Base-by-base conservation (phyloP, 2,888 invertebrate species). In the Homarus gammarus region DNA sequence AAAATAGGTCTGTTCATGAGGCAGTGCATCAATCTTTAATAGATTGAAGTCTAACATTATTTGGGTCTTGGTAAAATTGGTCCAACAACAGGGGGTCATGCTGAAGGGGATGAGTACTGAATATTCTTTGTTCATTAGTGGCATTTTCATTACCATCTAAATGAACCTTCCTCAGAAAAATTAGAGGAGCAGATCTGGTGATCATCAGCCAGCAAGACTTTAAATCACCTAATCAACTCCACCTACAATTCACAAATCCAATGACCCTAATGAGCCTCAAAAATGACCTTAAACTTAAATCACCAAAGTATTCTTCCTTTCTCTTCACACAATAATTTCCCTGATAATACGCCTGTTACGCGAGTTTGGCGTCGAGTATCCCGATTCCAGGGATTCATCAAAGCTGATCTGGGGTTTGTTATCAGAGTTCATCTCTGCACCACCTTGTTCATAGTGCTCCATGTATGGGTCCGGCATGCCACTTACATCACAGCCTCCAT, bases 401-500 rank as follows among this genome's bases (percentile, higher is more conserved):
- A 98, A 98, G 94, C 97, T 97, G 93, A 98, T 96, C 90, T 96
- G 96, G 51, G 97, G 97, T 94, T 97, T 97, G 93, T 97, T 96
- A 93, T 97, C 97, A 38, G 87, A 91, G 89, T 83, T 73, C 84
- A 88, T 87, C 27, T 61, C 70, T 22, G 83, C 78, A 56, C 90
- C 84, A 64, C 90, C 89, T 77, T 90, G 91, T 88, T 91, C 90
- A 78, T 92, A 92, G 83, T 92, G 92, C 93, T 96, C 97, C 95
- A 96, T 95, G 94, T 97, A 98, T 77, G 97, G 97, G 95, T 97
- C 97, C 82, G 97, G 97, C 93, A 98, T 95, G 92, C 98, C 98
- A 94, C 97, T 98, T 93, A 98, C 98, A 94, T 98, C 98, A 95
- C 98, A 98, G 93, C 97, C 97, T 91, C 98, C 97, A 95, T 98